phyloP scores from a whole-genome alignment of 2,797 vertebrate species.

The Artibeus jamaicensis region DNA sequence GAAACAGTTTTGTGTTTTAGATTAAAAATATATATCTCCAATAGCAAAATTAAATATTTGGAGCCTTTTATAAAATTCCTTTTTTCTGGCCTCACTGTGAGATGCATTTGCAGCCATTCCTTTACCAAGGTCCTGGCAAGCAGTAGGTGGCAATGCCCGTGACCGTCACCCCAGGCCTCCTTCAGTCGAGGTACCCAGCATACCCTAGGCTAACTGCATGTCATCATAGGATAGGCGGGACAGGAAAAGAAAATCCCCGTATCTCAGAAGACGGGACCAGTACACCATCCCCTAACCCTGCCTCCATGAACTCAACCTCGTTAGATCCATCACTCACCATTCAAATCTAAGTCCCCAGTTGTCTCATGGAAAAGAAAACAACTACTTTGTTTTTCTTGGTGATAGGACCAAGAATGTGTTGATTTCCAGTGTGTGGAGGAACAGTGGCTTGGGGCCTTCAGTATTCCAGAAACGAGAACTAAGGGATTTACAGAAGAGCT shows the following conservation, averaged over 20 bases:
- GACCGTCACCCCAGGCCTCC: neutral
- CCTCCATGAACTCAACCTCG: rapidly evolving
- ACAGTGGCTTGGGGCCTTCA: neutral
- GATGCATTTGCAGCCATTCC: neutral
- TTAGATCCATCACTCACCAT: neutral
- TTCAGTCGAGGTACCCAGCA: neutral
- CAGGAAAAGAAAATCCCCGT: too few species aligned
- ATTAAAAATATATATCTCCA: constrained; percentile 3
- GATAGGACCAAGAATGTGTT: neutral
- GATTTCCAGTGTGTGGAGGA: neutral
- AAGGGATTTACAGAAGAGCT: neutral
- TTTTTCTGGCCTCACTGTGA: neutral
- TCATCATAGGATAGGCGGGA: rapidly evolving
- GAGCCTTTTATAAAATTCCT: neutral
- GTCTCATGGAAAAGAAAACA: neutral
- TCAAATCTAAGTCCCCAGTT: neutral
- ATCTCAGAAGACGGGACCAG: neutral
- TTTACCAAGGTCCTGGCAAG: neutral
- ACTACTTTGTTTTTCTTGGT: neutral
- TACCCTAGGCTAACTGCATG: neutral
- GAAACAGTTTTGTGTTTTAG: constrained; percentile 7
- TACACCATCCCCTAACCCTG: neutral
- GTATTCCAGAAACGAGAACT: neutral
- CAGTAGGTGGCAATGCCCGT: rapidly evolving
- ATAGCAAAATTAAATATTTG: neutral